These are phyloP conservation scores for Neoaliturus tenellus DNA, from an alignment of 2,888 invertebrate genomes.

Conservation along the genomic window DNA sequence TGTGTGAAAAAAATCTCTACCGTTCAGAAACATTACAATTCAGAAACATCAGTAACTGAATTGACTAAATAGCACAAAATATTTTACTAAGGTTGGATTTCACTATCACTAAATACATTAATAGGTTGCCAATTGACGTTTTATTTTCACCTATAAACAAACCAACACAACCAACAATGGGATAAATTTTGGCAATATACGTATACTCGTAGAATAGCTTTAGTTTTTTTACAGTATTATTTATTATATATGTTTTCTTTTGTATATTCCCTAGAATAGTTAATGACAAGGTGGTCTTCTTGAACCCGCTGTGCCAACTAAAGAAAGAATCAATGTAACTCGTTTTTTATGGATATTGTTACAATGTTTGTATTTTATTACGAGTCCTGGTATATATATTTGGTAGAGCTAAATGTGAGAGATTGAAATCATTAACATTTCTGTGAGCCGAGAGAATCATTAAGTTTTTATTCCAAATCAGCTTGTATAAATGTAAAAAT, in stretches of 20 bases:
- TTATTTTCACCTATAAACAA: background rate
- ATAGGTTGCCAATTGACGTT: too few species aligned
- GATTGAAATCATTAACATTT: background rate
- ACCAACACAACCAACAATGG: conserved; percentile 5
- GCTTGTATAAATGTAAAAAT: too few species aligned
- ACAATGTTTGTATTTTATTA: background rate
- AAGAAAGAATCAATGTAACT: background rate
- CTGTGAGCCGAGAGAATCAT: background rate
- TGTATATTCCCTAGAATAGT: conserved; percentile 29
- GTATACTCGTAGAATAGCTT: conserved; percentile 44
- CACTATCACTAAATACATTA: too few species aligned
- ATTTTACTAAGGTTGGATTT: too few species aligned
- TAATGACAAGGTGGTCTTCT: background rate
- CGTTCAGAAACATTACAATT: too few species aligned
- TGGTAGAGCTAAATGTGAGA: background rate
- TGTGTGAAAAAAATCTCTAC: too few species aligned
- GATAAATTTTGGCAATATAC: conserved; percentile 37
- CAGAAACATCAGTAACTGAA: too few species aligned
- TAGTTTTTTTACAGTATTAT: conserved; percentile 45
- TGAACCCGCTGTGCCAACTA: conserved; percentile 32
- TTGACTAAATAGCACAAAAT: too few species aligned
- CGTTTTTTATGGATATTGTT: background rate
- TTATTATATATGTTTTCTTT: conserved; percentile 23
- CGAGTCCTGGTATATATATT: background rate
- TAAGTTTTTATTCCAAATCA: background rate